These are phyloP conservation scores for Tetragonula clypearis DNA, from an alignment of 1,140 invertebrate genomes.

Conservation along the genomic window DNA sequence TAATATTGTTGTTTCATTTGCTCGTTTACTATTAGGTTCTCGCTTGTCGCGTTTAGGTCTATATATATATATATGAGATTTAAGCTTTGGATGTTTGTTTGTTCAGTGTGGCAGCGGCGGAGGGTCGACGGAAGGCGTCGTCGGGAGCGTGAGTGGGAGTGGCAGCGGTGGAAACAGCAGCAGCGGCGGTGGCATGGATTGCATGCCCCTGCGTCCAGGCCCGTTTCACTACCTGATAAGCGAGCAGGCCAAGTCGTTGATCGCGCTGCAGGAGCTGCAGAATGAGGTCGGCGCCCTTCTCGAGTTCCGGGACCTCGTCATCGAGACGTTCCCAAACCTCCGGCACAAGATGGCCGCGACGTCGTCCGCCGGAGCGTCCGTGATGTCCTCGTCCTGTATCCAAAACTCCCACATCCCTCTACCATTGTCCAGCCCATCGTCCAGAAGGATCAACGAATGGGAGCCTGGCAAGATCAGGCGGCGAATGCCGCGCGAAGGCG, in stretches of 20 bases:
- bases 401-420: slow-evolving; percentile 74
- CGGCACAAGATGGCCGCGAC: slow-evolving; percentile 88
- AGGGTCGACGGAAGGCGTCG: slow-evolving; percentile 74
- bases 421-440: slow-evolving; percentile 75
- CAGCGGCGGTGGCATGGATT: slow-evolving; percentile 86
- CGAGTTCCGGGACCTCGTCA: slow-evolving; percentile 94
- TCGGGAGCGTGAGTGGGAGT: slow-evolving; percentile 77
- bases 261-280: slow-evolving; percentile 91
- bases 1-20: no score
- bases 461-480: slow-evolving; percentile 90
- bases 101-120: slow-evolving; percentile 75
- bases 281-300: slow-evolving; percentile 94
- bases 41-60: no score
- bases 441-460: slow-evolving; percentile 84
- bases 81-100: background rate
- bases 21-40: no score
- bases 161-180: slow-evolving; percentile 78
- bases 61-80: background rate
- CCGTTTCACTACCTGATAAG: slow-evolving; percentile 90
- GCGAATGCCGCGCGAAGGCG: slow-evolving; percentile 80
- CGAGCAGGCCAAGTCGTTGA: slow-evolving; percentile 91
- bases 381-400: slow-evolving; percentile 70
- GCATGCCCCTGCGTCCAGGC: slow-evolving; percentile 85
- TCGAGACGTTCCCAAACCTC: slow-evolving; percentile 94
- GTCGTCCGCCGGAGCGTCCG: slow-evolving; percentile 77